Percentiles rank a stretch among this genome's conserved stretches.
Evolutionary conservation across 2,113 vertebrate species (phyloP).

Genomic region (Vidua macroura): DNA sequence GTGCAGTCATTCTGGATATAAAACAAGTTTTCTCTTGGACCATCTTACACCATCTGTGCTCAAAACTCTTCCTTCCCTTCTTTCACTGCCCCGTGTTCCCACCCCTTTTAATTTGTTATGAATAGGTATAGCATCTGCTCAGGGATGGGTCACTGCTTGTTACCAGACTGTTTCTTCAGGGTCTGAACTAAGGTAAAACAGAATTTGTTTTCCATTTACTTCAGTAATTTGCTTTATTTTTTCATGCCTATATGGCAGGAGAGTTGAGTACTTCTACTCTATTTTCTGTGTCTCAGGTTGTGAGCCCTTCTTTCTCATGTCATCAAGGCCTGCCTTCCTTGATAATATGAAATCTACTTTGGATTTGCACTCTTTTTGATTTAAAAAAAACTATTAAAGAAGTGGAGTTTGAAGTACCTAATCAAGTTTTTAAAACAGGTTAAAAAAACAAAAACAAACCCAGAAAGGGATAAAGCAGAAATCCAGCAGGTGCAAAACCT

Average conservation of each 20-base stretch:
- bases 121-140: not conserved
- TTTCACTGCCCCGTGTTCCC: fast-evolving
- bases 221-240: not conserved
- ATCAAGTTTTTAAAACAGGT: not conserved
- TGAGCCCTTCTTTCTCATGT: not conserved
- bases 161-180: not conserved
- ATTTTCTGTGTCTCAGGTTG: not conserved
- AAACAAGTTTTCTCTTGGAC: not conserved
- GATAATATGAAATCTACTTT: not conserved
- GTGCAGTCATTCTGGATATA: not conserved
- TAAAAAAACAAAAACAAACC: not conserved
- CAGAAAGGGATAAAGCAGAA: not conserved
- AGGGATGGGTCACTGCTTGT: not conserved
- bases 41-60: not conserved
- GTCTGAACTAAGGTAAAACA: not conserved
- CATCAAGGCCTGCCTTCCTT: not conserved
- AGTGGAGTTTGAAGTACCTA: not conserved
- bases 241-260: not conserved
- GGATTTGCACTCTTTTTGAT: not conserved
- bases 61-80: not conserved
- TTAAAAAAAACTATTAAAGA: not conserved
- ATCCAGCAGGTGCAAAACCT: not conserved
- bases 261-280: not conserved
- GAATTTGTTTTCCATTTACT: not conserved
- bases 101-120: not conserved